Evolutionary conservation across 2,888 invertebrate species (phyloP).

Genomic region (Trisateles emortualis): DNA sequence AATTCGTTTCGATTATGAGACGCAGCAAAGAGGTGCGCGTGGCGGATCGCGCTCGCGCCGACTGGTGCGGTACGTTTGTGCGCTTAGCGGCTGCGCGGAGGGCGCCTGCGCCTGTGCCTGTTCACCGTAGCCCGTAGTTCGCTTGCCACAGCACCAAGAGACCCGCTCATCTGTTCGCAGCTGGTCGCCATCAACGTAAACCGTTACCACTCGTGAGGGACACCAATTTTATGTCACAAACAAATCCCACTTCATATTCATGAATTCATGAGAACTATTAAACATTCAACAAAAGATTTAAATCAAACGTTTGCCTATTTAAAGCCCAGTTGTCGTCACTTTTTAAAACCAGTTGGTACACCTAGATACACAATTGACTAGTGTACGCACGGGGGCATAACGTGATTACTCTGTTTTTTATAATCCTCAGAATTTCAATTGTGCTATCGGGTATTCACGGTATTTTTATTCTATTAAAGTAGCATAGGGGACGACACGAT

Average conservation of each 20-base stretch:
- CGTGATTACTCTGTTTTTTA: constrained; percentile 38
- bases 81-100: constrained; percentile 54
- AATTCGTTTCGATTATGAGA: constrained; percentile 57
- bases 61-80: constrained; percentile 60
- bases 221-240: constrained; percentile 58
- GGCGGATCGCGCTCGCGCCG: constrained; percentile 73
- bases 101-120: constrained; percentile 48
- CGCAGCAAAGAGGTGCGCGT: constrained; percentile 72
- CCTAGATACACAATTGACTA: constrained; percentile 50
- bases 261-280: constrained; percentile 47
- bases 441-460: constrained; percentile 21
- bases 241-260: constrained; percentile 63
- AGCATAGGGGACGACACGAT: constrained; percentile 37
- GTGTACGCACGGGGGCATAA: constrained; percentile 42
- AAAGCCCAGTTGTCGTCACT: constrained; percentile 55
- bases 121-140: constrained; percentile 16
- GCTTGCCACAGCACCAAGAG: constrained; percentile 17
- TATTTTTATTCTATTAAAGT: constrained; percentile 31
- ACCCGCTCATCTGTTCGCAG: constrained; percentile 72
- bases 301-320: constrained; percentile 48
- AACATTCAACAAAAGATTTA: constrained; percentile 45
- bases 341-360: constrained; percentile 59
- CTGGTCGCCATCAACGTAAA: constrained; percentile 59
- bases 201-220: constrained; percentile 69
- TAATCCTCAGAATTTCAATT: constrained; percentile 44